These are phyloP conservation scores for Cerceris rybyensis DNA, from an alignment of 2,888 invertebrate genomes.

Conservation along the genomic window DNA sequence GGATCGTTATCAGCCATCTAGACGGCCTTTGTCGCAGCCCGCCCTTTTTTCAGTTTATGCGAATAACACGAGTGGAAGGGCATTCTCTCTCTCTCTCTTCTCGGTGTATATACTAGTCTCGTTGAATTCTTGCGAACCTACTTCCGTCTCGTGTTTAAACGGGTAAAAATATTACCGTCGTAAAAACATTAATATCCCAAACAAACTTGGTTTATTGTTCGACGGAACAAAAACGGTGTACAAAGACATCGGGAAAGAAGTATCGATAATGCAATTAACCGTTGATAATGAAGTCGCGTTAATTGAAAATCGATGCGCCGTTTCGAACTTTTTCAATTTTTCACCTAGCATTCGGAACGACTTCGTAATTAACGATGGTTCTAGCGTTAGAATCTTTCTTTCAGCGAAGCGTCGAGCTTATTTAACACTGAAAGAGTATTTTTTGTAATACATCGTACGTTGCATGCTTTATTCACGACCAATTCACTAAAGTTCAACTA, in stretches of 20 bases:
- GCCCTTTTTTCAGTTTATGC: conserved; percentile 34
- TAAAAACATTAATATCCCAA: conserved; percentile 18
- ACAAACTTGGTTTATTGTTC: conserved; percentile 10
- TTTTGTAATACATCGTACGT: no score
- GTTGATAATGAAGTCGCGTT: not conserved
- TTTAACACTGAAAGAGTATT: no score
- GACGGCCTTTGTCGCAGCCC: conserved; percentile 39
- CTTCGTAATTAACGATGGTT: no score
- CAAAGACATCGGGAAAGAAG: not conserved
- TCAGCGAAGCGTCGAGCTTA: no score
- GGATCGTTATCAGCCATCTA: conserved; percentile 47
- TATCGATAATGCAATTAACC: not conserved
- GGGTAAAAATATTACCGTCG: no score
- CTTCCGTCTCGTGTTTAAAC: conserved; percentile 5
- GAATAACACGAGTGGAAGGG: conserved; percentile 19
- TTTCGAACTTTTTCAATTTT: not conserved
- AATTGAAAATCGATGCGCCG: not conserved
- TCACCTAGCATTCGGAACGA: no score
- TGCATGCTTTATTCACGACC: no score
- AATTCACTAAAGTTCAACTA: no score
- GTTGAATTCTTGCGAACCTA: conserved; percentile 24
- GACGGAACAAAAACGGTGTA: not conserved
- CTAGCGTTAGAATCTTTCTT: no score
- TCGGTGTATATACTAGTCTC: not conserved
- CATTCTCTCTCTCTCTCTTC: not conserved